Evolutionary conservation across 2,113 vertebrate genomes (phyloP), one percentile per base, ranked within the genome.

Genomic region (Rattus rattus): DNA sequence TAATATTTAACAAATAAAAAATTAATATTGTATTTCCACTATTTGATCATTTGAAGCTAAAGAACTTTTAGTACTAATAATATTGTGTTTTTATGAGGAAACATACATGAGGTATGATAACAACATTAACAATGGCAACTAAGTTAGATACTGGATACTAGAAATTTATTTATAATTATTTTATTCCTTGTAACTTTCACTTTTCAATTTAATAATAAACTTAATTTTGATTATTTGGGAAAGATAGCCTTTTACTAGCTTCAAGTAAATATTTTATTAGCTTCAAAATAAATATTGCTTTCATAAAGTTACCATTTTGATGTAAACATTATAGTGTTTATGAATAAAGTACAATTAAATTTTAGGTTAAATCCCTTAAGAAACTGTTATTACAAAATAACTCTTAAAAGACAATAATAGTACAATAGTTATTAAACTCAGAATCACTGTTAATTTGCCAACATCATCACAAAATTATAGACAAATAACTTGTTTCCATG

Each of bases 51-150:
- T 63, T 70, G n/a, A 79, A 14, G 30, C 61, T 69, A 7, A 52
- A 72, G 36, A 77, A 77, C 14, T 92, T n/a, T 97, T 84, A 92
- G 33, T 63, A 95, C 33, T 93, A 94, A 95, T 56, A 95, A 52
- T 54, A 73, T 16, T 63, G 17, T 65, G 90, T 87, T 9, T 56
- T 16, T 47, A 28, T 56, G 43, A 80, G 11, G 10, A 93, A 93
- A 93, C 0, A 75, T 56, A 5, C 7, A 52, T 76, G 52, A 91
- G 73, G 1, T n/a, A 1, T 54, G 81, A 73, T 52, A 59, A 5
- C 12, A 30, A 92, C 86, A 22, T 92, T 85, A 73, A 56, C 20
- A 30, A 28, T 76, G 24, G 47, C 30, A 91, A 65, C 24, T 86
- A n/a, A 89, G n/a, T 52, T 92, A 3, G 14, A 70, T 1, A 5